Conservation (phyloP, 1,140 invertebrate genomes). For the Pogonognathellus flavescens region DNA sequence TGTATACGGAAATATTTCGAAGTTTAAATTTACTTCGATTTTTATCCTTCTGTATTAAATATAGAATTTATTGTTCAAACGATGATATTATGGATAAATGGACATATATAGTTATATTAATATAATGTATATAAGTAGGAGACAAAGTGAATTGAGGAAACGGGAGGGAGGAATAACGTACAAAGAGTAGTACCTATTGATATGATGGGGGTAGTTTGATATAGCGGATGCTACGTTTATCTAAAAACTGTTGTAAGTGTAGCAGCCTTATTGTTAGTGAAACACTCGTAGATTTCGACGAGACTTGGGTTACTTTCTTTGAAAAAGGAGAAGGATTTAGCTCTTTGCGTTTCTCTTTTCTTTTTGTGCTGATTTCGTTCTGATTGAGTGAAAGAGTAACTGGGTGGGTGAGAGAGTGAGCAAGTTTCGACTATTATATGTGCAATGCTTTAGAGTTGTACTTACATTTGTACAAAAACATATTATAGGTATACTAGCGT, state of each 20-base stretch:
- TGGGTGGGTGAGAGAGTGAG: conserved; percentile 32
- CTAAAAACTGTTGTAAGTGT: background rate
- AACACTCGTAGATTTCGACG: background rate
- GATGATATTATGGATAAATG: too few species aligned
- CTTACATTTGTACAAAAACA: background rate
- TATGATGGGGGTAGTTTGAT: conserved; percentile 1
- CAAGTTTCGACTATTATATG: conserved; percentile 23
- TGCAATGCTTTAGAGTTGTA: background rate
- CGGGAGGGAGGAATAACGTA: background rate
- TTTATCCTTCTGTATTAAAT: too few species aligned
- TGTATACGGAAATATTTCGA: too few species aligned
- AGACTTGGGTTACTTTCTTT: conserved; percentile 41
- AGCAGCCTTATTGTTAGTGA: conserved; percentile 31
- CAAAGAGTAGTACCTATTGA: conserved; percentile 3
- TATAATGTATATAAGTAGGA: background rate
- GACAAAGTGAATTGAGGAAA: background rate
- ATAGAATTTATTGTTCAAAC: too few species aligned
- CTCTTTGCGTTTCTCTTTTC: conserved; percentile 17
- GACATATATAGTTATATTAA: too few species aligned
- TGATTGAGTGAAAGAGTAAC: conserved; percentile 42
- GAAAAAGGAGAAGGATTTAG: conserved; percentile 37
- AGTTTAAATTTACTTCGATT: too few species aligned
- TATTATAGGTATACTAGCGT: too few species aligned
- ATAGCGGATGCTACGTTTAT: background rate
- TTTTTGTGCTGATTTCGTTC: conserved; percentile 48